phyloP scores from a whole-genome alignment of 2,113 vertebrate species.

The Elgaria multicarinata region DNA sequence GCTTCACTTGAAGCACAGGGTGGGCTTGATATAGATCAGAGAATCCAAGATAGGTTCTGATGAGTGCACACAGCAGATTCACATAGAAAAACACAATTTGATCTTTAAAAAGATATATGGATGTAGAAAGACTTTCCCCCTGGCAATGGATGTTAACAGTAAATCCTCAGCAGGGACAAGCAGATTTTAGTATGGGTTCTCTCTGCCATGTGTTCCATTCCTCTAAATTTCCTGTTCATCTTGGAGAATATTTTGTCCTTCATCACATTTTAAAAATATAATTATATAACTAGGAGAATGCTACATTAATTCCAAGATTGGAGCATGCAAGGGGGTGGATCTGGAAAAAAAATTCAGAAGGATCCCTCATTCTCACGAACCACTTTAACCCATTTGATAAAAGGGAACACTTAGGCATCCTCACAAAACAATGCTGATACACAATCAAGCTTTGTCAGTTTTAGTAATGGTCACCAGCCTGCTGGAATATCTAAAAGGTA shows the following conservation, averaged over 20 bases:
- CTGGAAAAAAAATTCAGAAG: not conserved
- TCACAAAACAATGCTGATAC: not conserved
- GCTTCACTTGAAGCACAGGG: too few relatives aligned
- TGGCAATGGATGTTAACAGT: not conserved
- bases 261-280: not conserved
- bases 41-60: not conserved
- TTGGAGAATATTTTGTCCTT: not conserved
- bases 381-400: not conserved
- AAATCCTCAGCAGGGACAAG: not conserved
- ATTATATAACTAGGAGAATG: not conserved
- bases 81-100: not conserved
- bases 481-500: not conserved
- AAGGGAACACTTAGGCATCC: not conserved
- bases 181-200: not conserved
- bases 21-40: not conserved
- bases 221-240: not conserved
- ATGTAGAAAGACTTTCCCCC: not conserved
- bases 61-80: not conserved
- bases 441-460: not conserved
- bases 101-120: not conserved
- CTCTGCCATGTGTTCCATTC: not conserved
- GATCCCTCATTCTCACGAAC: not conserved
- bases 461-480: not conserved
- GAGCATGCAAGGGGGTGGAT: not conserved
- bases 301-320: not conserved